phyloP scores from a whole-genome alignment of 1,140 invertebrate genomes.

The Camponotus vicinus region DNA sequence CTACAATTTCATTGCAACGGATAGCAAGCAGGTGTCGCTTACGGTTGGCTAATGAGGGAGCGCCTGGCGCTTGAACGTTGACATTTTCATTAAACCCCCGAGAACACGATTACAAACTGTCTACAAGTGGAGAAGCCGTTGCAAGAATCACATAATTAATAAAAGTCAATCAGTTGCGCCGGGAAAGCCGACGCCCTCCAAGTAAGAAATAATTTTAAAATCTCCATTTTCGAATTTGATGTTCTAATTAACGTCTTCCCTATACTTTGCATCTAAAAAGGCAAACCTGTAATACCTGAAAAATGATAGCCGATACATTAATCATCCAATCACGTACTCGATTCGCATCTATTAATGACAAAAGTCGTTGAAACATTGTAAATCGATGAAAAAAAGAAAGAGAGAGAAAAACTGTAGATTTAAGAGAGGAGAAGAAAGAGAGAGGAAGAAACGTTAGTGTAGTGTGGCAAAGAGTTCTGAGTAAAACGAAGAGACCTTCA shows the following conservation, averaged over 20 bases:
- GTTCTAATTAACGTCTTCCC: conserved; percentile 26
- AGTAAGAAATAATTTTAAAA: conserved; percentile 47
- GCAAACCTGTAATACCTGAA: not conserved
- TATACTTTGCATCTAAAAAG: not conserved
- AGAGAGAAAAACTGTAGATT: not conserved
- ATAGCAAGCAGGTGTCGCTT: conserved; percentile 50
- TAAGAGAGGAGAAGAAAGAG: not conserved
- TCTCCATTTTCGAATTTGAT: conserved; percentile 39
- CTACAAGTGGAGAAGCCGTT: conserved; percentile 31
- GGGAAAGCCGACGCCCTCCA: not conserved
- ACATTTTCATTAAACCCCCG: conserved; percentile 56
- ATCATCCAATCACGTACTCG: not conserved
- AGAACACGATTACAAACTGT: conserved; percentile 52
- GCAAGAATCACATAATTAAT: conserved; percentile 60
- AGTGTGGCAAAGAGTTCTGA: not conserved
- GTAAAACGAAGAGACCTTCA: conserved; percentile 25
- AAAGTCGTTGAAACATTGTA: not conserved
- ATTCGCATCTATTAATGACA: no score
- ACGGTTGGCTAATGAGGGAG: conserved; percentile 50
- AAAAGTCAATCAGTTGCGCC: conserved; percentile 43
- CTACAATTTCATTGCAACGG: conserved; percentile 38
- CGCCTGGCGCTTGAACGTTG: conserved; percentile 39
- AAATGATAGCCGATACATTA: not conserved
- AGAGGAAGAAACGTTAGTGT: not conserved
- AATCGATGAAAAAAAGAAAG: not conserved